These are phyloP conservation scores for Anodontia alba DNA, from an alignment of 2,888 invertebrate species.

Conservation along the genomic window DNA sequence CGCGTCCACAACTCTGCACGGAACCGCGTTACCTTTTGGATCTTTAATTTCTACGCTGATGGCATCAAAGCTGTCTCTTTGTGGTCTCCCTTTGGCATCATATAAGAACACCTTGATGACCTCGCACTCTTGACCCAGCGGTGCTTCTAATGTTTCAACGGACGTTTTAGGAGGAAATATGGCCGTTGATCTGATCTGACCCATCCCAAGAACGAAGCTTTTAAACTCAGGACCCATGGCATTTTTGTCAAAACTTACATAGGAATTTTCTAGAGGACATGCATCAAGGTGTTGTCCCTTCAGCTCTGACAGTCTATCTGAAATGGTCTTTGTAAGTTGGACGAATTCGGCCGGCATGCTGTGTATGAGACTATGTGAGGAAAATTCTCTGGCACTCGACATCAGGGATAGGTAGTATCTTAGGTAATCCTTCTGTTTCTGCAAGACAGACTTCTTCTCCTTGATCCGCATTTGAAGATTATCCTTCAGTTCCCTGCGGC, in stretches of 20 bases:
- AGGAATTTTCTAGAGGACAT: conserved; percentile 66
- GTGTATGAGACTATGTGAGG: conserved; percentile 61
- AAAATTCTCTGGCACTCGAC: conserved; percentile 63
- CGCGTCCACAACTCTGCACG: conserved; percentile 58
- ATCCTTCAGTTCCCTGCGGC: conserved; percentile 63
- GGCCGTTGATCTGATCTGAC: conserved; percentile 64
- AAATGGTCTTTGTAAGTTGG: conserved; percentile 57
- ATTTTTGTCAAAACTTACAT: conserved; percentile 62
- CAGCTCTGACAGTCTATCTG: conserved; percentile 50
- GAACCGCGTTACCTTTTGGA: conserved; percentile 56
- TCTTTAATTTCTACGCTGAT: conserved; percentile 64
- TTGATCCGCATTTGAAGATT: conserved; percentile 59
- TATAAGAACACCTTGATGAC: conserved; percentile 65
- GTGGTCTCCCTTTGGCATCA: conserved; percentile 64
- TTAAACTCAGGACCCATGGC: conserved; percentile 65
- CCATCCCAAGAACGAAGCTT: conserved; percentile 61
- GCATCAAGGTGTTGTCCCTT: conserved; percentile 60
- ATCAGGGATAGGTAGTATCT: conserved; percentile 61
- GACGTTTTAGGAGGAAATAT: conserved; percentile 69
- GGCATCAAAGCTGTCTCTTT: conserved; percentile 64
- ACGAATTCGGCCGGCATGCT: conserved; percentile 68
- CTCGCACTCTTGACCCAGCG: conserved; percentile 61
- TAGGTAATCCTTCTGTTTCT: conserved; percentile 63
- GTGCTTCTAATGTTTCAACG: conserved; percentile 65
- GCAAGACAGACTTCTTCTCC: conserved; percentile 62